Evolutionary conservation across 2,113 vertebrate genomes (phyloP).

Genomic region (Blennius ocellaris): DNA sequence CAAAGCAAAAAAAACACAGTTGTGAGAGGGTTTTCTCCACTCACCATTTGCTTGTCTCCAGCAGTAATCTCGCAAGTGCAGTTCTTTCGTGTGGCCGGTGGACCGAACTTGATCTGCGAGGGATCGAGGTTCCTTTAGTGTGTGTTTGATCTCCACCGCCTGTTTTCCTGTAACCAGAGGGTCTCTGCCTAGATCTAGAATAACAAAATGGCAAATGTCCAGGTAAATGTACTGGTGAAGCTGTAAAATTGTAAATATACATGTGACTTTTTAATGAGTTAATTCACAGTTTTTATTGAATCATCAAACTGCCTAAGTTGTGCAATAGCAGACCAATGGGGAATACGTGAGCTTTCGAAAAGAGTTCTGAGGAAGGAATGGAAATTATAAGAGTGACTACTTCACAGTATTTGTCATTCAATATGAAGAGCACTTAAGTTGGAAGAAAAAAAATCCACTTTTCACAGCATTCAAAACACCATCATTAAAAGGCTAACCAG

Average conservation of each 20-base stretch:
- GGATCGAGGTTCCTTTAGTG: constrained; percentile 87
- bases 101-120: constrained; percentile 83
- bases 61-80: constrained; percentile 70
- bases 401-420: too few relatives aligned
- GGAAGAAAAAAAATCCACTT: not conserved
- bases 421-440: too few relatives aligned
- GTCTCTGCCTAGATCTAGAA: constrained; percentile 87
- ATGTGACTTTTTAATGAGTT: not conserved
- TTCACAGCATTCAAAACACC: not conserved
- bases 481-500: too few relatives aligned
- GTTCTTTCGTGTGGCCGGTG: constrained; percentile 69
- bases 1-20: too few relatives aligned
- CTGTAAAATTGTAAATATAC: not conserved
- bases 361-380: too few relatives aligned
- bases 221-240: constrained; percentile 1
- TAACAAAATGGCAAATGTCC: not conserved
- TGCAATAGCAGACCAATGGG: constrained; percentile 16
- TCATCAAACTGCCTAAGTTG: constrained; percentile 27
- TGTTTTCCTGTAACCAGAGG: constrained; percentile 87
- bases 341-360: constrained; percentile 1
- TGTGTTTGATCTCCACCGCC: constrained; percentile 91
- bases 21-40: constrained; percentile 6
- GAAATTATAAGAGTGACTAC: too few relatives aligned
- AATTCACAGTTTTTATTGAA: not conserved
- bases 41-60: constrained; percentile 84